Conservation (phyloP, 2,113 vertebrate genomes). For the Phasianus colchicus region DNA sequence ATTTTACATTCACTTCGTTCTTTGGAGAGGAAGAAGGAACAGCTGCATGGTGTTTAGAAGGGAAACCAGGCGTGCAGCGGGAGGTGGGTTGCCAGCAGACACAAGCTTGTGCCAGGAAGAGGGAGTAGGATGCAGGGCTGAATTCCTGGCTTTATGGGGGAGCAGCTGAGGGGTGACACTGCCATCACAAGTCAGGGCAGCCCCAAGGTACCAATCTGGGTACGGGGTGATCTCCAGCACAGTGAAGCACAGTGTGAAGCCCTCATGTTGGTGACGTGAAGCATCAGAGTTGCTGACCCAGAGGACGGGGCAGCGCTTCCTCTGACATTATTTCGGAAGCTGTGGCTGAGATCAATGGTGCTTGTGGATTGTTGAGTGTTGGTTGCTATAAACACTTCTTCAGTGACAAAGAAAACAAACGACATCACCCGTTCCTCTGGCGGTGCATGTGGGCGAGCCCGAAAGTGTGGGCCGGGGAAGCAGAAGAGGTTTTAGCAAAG, state of each 20-base stretch:
- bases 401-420: constrained; percentile 31
- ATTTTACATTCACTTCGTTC: background rate
- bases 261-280: background rate
- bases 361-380: background rate
- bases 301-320: background rate
- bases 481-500: constrained; percentile 56
- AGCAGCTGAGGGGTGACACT: rapidly evolving
- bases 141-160: background rate
- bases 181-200: background rate
- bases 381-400: constrained; percentile 68
- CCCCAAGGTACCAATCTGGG: rapidly evolving
- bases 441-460: background rate
- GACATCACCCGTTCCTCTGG: constrained; percentile 3
- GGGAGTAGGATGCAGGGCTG: background rate
- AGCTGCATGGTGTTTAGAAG: constrained; percentile 43
- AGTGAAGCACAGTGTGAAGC: background rate
- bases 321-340: background rate
- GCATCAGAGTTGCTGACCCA: rapidly evolving
- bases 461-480: background rate
- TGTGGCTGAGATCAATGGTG: constrained; percentile 18
- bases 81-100: constrained; percentile 9
- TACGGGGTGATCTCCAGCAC: background rate
- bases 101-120: background rate
- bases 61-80: background rate
- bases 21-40: constrained; percentile 45